These are phyloP conservation scores for Eucera pruinosa DNA, from an alignment of 2,888 invertebrate genomes.

Conservation along the genomic window DNA sequence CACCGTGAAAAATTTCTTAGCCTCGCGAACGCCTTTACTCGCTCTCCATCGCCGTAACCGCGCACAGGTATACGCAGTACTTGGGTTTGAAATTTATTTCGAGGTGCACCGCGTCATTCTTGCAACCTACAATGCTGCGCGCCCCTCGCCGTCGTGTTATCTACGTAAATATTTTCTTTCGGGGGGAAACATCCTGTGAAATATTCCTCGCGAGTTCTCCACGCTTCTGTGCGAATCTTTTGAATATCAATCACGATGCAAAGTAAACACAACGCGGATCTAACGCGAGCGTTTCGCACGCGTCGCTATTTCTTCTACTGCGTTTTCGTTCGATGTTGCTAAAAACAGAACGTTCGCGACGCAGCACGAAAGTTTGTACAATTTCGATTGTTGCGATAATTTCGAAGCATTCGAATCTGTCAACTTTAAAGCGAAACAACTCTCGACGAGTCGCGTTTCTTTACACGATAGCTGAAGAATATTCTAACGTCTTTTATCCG, in stretches of 20 bases:
- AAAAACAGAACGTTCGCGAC: background rate
- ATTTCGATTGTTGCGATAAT: too few species aligned
- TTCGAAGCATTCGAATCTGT: too few species aligned
- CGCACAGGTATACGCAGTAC: too few species aligned
- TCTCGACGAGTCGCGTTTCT: too few species aligned
- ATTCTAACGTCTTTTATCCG: too few species aligned
- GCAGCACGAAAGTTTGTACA: accelerated
- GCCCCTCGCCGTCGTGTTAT: background rate
- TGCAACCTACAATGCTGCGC: background rate
- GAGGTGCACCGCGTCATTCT: background rate
- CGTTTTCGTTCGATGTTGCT: background rate
- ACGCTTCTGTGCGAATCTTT: too few species aligned
- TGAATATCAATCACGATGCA: background rate
- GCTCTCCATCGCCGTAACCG: too few species aligned
- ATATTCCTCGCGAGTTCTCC: background rate
- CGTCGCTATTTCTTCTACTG: background rate
- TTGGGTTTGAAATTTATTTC: background rate
- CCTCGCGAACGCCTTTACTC: too few species aligned
- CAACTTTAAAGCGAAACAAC: too few species aligned
- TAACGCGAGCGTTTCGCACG: background rate
- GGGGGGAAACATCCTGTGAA: background rate
- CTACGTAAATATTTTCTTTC: conserved; percentile 3
- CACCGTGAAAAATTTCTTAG: background rate
- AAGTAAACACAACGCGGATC: background rate
- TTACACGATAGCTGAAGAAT: too few species aligned